Evolutionary conservation across 2,113 vertebrate genomes (phyloP), one percentile per base, ranked within the genome.

Genomic region (Perca fluviatilis): DNA sequence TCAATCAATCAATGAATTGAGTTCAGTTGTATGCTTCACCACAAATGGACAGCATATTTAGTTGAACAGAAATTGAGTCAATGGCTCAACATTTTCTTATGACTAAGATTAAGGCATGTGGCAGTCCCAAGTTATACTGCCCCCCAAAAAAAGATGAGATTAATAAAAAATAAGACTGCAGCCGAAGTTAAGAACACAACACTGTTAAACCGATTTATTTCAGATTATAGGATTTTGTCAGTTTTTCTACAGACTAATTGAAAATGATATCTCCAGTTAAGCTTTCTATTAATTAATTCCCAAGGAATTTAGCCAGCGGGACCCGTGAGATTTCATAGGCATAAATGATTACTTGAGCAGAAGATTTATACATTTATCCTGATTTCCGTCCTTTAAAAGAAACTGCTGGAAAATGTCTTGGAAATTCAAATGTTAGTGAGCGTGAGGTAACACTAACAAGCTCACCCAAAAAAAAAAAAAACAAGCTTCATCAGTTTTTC

Each of bases 181-280:
- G 23, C 61, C 21, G 13, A 30, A 68, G 30, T 82, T 27, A 58
- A 71, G 77, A 75, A 54, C 33, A 46, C 3, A 25, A 12, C 64
- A 40, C 19, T 60, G 33, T 63, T 61, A 47, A 62, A 21, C 25
- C 27, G 56, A 69, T 61, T 65, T 66, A 56, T 77, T 12, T 53
- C 3, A 7, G 21, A 70, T 58, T 25, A 23, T 23, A 19, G 21
- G 18, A 54, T 63, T 66, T 62, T 50, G 50, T 65, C 50, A 46
- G 9, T 68, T 76, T 76, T 83, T 73, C 33, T 53, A 6, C 15
- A 36, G 40, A 69, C 70, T 25, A 78, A 82, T 71, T 79, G 67
- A 85, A 89, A 73, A 81, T 21, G 27, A 75, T 75, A 27, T 64
- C 68, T 82, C 16, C 57, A 65, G 50, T 66, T 80, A 72, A 65